Evolutionary conservation across 2,113 vertebrate species (phyloP).

Genomic region (Hyaena hyaena): DNA sequence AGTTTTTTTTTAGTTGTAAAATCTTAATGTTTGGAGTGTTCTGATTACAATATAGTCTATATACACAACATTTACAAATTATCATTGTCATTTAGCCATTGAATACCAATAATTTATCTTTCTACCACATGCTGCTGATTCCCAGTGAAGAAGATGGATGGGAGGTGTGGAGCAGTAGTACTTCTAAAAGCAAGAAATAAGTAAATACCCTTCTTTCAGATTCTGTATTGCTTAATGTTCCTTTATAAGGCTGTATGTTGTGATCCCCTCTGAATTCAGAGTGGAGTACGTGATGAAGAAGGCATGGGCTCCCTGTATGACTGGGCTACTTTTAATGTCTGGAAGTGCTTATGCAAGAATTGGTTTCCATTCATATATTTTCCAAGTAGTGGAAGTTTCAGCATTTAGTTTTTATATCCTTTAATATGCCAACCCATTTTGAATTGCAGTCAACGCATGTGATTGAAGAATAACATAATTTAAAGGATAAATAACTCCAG

Average conservation of each 20-base stretch:
- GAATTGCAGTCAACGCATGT: slow-evolving; percentile 26
- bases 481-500: slow-evolving; percentile 33
- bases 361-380: slow-evolving; percentile 46
- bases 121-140: slow-evolving; percentile 67
- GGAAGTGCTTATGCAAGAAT: slow-evolving; percentile 18
- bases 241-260: neutral
- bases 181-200: slow-evolving; percentile 69
- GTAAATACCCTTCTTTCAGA: slow-evolving; percentile 64
- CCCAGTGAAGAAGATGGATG: slow-evolving; percentile 68
- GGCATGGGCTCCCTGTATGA: neutral
- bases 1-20: slow-evolving; percentile 21
- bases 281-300: neutral
- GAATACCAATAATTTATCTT: slow-evolving; percentile 69
- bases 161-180: slow-evolving; percentile 56
- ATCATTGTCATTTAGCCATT: slow-evolving; percentile 51
- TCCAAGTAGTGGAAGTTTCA: neutral
- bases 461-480: slow-evolving; percentile 42
- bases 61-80: slow-evolving; percentile 29
- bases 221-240: slow-evolving; percentile 49
- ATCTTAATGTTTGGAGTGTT: slow-evolving; percentile 37
- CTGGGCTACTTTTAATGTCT: slow-evolving; percentile 18
- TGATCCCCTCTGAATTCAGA: slow-evolving; percentile 51
- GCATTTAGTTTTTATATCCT: neutral
- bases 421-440: slow-evolving; percentile 39
- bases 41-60: neutral